Evolutionary conservation across 2,888 invertebrate species (phyloP).

Genomic region (Exocentrus adspersus): DNA sequence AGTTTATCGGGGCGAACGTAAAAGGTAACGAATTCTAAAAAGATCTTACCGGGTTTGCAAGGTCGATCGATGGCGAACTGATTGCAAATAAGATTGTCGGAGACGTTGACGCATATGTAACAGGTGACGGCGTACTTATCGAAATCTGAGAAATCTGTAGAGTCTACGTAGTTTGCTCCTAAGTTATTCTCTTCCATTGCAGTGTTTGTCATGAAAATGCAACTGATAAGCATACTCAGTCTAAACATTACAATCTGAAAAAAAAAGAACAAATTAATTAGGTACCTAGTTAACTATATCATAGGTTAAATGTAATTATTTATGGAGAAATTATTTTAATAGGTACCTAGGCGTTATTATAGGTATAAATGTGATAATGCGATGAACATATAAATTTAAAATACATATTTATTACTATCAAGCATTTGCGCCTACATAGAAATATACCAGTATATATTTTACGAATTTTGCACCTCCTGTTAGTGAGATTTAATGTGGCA

Average conservation of each 20-base stretch:
- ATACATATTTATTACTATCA: no score
- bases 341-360: no score
- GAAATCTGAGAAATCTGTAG: slow-evolving; percentile 51
- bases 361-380: no score
- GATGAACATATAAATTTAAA: no score
- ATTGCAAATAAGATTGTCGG: slow-evolving; percentile 72
- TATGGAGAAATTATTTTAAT: no score
- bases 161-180: slow-evolving; percentile 44
- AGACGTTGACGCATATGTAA: slow-evolving; percentile 73
- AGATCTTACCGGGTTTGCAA: slow-evolving; percentile 65
- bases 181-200: slow-evolving; percentile 53
- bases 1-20: no score
- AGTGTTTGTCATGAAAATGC: slow-evolving; percentile 63
- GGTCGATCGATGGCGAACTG: slow-evolving; percentile 72
- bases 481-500: no score
- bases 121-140: slow-evolving; percentile 66
- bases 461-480: no score
- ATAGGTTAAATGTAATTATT: no score
- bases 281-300: no score
- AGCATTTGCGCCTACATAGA: no score
- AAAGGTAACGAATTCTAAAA: neutral
- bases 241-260: slow-evolving; percentile 64
- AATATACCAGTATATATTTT: no score
- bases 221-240: slow-evolving; percentile 62
- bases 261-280: slow-evolving; percentile 33